phyloP scores from a whole-genome alignment of 2,797 vertebrate species.

The Myotis findleyi region DNA sequence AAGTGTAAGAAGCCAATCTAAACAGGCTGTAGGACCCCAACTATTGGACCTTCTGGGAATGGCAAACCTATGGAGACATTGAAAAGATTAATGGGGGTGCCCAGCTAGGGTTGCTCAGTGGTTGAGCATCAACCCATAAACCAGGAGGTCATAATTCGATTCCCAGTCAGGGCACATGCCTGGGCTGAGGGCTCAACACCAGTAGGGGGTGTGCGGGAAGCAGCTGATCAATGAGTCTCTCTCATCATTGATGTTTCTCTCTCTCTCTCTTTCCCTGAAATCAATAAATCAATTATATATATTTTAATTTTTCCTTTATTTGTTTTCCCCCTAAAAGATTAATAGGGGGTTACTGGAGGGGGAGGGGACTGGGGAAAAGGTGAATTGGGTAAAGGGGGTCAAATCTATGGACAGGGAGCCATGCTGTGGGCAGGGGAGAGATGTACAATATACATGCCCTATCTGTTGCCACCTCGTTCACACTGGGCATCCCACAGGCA shows the following conservation, averaged over 20 bases:
- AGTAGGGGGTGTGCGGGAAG: neutral
- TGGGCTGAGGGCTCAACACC: neutral
- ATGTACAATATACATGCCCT: rapidly evolving
- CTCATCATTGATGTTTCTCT: neutral
- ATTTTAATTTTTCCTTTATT: no score
- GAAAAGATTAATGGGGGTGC: no score
- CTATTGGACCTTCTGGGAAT: neutral
- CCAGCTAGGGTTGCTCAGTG: neutral
- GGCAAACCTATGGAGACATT: no score
- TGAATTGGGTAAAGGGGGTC: neutral
- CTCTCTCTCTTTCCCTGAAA: neutral
- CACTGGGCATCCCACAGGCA: neutral
- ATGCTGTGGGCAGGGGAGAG: neutral
- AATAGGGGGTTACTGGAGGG: neutral
- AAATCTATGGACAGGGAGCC: no score
- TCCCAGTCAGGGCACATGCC: neutral
- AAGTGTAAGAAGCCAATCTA: neutral
- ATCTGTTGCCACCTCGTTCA: rapidly evolving
- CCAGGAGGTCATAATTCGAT: neutral
- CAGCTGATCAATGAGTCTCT: neutral
- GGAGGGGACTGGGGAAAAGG: neutral
- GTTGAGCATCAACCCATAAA: neutral
- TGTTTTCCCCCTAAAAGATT: no score
- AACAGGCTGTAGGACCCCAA: neutral
- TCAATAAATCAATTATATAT: no score